phyloP scores from a whole-genome alignment of 37 sponge, comb jelly and placozoan species.

The Crambe crambe region DNA sequence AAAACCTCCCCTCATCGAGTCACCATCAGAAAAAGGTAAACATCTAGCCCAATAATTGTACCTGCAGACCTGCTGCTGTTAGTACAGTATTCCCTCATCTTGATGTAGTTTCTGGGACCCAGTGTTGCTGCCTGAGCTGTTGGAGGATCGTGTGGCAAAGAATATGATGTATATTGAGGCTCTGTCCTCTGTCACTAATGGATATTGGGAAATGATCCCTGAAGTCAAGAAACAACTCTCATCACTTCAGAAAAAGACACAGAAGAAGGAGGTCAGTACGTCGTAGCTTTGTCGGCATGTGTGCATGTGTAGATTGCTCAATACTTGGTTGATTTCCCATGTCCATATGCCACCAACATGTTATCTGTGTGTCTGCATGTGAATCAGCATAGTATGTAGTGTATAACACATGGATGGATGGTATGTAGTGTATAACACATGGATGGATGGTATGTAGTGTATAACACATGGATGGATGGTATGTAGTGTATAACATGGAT shows the following conservation, averaged over 20 bases:
- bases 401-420: no score
- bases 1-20: slow-evolving; percentile 6
- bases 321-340: no score
- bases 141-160: slow-evolving; percentile 22
- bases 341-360: no score
- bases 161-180: slow-evolving; percentile 60
- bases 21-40: slow-evolving; percentile 47
- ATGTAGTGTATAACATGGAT: no score
- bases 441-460: no score
- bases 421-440: no score
- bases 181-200: neutral
- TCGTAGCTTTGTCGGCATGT: no score
- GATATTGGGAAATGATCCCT: neutral
- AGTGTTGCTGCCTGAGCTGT: slow-evolving; percentile 1
- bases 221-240: slow-evolving; percentile 2
- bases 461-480: no score
- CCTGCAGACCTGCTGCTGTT: neutral
- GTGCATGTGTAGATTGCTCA: no score
- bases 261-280: slow-evolving; percentile 57
- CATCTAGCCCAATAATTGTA: neutral
- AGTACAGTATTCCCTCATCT: no score
- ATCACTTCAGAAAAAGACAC: slow-evolving; percentile 25
- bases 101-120: slow-evolving; percentile 47
- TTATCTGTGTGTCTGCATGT: no score
- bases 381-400: no score